These are phyloP conservation scores for Eulemur rubriventer DNA, from an alignment of 2,797 vertebrate species.

Conservation along the genomic window DNA sequence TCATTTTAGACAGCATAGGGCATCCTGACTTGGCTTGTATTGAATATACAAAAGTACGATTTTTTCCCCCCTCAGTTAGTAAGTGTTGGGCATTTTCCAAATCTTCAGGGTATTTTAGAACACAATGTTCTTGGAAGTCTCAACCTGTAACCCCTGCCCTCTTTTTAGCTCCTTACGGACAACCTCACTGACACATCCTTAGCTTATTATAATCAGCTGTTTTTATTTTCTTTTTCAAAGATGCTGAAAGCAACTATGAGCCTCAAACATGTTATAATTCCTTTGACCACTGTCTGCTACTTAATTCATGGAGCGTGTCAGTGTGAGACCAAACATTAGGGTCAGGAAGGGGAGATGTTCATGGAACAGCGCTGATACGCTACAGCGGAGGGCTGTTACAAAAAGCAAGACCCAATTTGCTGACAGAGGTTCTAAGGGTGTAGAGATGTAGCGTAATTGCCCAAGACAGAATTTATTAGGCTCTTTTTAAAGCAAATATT, in stretches of 20 bases:
- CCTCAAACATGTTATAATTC: not conserved
- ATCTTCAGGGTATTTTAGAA: not conserved
- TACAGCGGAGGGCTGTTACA: not conserved
- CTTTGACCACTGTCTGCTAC: not conserved
- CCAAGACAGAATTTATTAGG: conserved; percentile 46
- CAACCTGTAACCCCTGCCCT: not conserved
- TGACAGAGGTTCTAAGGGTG: not conserved
- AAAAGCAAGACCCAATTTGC: not conserved
- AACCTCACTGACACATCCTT: not conserved
- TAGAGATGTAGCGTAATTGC: conserved; percentile 3
- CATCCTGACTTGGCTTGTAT: not conserved
- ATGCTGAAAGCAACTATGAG: not conserved
- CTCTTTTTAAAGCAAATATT: conserved; percentile 46
- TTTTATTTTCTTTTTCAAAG: not conserved
- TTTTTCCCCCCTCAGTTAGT: not conserved
- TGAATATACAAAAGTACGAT: not conserved
- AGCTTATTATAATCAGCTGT: not conserved
- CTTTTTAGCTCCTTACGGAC: not conserved
- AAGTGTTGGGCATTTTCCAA: not conserved
- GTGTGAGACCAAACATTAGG: not conserved
- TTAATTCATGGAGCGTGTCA: not conserved
- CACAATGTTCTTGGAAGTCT: not conserved
- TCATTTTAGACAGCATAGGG: not conserved
- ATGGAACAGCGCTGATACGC: not conserved
- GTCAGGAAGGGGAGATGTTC: not conserved